phyloP scores from a whole-genome alignment of 2,113 vertebrate species.

The Datnioides undecimradiatus region DNA sequence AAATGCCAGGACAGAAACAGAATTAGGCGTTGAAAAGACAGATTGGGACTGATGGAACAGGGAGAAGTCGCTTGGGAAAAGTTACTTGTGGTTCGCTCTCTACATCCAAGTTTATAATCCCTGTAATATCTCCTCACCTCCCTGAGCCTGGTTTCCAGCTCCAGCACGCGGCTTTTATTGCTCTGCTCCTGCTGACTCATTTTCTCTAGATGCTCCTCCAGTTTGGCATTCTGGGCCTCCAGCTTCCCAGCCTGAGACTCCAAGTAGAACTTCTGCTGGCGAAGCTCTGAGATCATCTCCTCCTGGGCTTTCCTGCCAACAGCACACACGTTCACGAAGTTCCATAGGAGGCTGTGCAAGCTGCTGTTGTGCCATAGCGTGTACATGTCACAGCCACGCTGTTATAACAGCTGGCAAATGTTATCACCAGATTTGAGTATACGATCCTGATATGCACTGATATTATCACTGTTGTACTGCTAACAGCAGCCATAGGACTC shows the following conservation, averaged over 20 bases:
- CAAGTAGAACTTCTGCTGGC: slow-evolving; percentile 99
- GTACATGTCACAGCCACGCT: too few species aligned
- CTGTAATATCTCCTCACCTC: slow-evolving; percentile 85
- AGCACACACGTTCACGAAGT: slow-evolving; percentile 25
- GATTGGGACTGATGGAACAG: not conserved
- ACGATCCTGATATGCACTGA: too few species aligned
- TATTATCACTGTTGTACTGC: too few species aligned
- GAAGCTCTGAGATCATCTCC: slow-evolving; percentile 99
- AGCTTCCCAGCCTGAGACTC: slow-evolving; percentile 98
- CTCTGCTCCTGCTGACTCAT: slow-evolving; percentile 96
- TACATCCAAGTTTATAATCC: too few species aligned
- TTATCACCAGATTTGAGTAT: too few species aligned
- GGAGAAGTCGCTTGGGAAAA: not conserved
- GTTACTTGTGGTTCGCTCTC: too few species aligned
- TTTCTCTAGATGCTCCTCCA: slow-evolving; percentile 98
- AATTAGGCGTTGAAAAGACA: not conserved
- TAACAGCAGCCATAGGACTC: too few species aligned
- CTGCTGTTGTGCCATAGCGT: not conserved
- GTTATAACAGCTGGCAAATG: too few species aligned
- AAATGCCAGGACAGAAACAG: not conserved
- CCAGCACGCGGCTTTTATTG: slow-evolving; percentile 92
- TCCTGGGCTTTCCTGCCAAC: slow-evolving; percentile 96
- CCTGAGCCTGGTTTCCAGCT: slow-evolving; percentile 92
- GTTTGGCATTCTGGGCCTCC: slow-evolving; percentile 97
- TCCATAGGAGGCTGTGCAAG: slow-evolving; percentile 5